Evolutionary conservation across 1,140 invertebrate species (phyloP).

Genomic region (Drosophila tristis): DNA sequence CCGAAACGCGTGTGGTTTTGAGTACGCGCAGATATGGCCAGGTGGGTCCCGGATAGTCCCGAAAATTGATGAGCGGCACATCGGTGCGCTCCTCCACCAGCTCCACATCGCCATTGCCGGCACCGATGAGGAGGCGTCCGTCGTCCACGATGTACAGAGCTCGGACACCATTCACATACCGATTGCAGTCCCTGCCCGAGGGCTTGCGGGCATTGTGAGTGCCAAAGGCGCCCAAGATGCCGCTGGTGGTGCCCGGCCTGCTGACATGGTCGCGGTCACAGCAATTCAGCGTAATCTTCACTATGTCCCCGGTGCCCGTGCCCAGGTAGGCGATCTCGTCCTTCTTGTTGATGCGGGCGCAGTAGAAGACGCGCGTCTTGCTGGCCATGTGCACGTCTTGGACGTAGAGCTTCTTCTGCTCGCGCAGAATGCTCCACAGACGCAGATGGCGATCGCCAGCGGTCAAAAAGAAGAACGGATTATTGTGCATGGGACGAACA

Average conservation of each 20-base stretch:
- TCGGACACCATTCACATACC: slow-evolving; percentile 87
- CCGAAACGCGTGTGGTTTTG: slow-evolving; percentile 86
- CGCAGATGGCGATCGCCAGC: slow-evolving; percentile 89
- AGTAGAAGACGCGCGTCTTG: slow-evolving; percentile 88
- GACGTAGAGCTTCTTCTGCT: slow-evolving; percentile 88
- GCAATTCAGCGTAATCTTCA: slow-evolving; percentile 89
- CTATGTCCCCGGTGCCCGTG: slow-evolving; percentile 89
- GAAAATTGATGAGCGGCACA: slow-evolving; percentile 83
- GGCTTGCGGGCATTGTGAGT: slow-evolving; percentile 78
- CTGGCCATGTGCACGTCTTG: slow-evolving; percentile 90
- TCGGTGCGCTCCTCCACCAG: slow-evolving; percentile 87
- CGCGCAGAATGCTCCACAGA: slow-evolving; percentile 91
- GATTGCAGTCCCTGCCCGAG: slow-evolving; percentile 76
- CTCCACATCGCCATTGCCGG: slow-evolving; percentile 92
- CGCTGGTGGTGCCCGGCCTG: slow-evolving; percentile 85
- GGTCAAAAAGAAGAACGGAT: slow-evolving; percentile 88
- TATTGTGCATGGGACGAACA: slow-evolving; percentile 86
- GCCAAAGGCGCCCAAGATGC: slow-evolving; percentile 89
- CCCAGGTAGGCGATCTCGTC: slow-evolving; percentile 93
- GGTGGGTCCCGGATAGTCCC: slow-evolving; percentile 85
- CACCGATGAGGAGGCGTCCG: slow-evolving; percentile 90
- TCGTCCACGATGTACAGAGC: slow-evolving; percentile 87
- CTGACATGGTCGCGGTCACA: slow-evolving; percentile 86
- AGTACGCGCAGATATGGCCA: slow-evolving; percentile 86
- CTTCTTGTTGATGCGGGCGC: slow-evolving; percentile 87